Base-by-base conservation (phyloP, 2,113 vertebrate genomes). In the Gallinago media region DNA sequence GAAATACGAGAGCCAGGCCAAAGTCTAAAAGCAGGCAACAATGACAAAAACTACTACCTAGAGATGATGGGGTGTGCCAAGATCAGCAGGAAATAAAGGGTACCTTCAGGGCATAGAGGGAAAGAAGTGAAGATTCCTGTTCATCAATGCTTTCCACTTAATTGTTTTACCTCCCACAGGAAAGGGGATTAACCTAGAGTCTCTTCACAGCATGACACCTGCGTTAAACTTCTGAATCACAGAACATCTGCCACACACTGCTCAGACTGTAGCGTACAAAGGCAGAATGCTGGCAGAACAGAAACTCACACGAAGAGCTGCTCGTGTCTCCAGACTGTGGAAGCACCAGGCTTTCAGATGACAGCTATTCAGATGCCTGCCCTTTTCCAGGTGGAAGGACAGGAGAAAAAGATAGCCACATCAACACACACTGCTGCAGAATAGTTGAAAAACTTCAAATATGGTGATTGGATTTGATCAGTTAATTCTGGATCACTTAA, bases 121-220 rank as follows among this genome's bases (percentile, higher is more conserved):
- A 49, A 47, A 73, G 65, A 44, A 68, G 22, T 47, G 9, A 91
- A 92, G 40, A 94, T 50, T 78, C n/a, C 78, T 54, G 27, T 42
- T 94, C 70, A 71, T 58, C 68, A 59, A 8, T 67, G 44, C 66
- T 79, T 92, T 88, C 38, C 44, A 71, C 47, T 66, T 94, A 93
- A 94, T 88, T 93, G 73, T 80, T 87, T 90, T 81, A 90, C 44
- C 82, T 95, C 85, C 73, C 73, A 92, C 73, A 89, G 79, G n/a
- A 89, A 74, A 95, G 47, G 31, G 76, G 68, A 92, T 94, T 95
- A 97, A 85, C 85, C 71, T 47, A 8, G 26, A 67, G 50, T 65
- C 72, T 77, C 84, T 58, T 67, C 85, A 59, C 85, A 90, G 89
- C 79, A 65, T 0, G 21, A 38, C 2, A 3, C 0, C 0, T 14